phyloP scores from a whole-genome alignment of 2,113 vertebrate genomes.

The Carassius carassius region DNA sequence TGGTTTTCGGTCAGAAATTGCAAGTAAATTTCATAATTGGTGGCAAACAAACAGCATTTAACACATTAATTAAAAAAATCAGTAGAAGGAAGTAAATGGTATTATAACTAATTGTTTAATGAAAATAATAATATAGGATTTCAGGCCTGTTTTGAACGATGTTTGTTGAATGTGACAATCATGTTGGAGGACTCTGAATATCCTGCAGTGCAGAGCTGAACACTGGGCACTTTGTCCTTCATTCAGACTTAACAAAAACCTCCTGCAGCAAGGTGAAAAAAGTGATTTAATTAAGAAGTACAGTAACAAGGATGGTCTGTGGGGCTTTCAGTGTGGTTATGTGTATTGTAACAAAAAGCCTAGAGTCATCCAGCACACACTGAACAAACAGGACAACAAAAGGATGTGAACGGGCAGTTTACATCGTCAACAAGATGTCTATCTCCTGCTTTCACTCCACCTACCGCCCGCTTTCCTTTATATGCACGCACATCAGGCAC shows the following conservation, averaged over 20 bases:
- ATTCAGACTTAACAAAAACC: not conserved
- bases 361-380: not conserved
- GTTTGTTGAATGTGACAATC: not conserved
- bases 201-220: slow-evolving; percentile 2
- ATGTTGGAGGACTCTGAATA: not conserved
- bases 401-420: slow-evolving; percentile 11
- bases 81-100: too few species aligned
- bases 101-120: not conserved
- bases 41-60: not conserved
- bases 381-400: slow-evolving; percentile 31
- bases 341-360: slow-evolving; percentile 15
- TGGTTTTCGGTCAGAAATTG: not conserved
- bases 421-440: slow-evolving; percentile 26
- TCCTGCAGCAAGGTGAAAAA: slow-evolving; percentile 3
- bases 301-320: not conserved
- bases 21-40: not conserved
- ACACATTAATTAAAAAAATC: not conserved
- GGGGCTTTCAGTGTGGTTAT: not conserved
- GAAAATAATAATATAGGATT: not conserved
- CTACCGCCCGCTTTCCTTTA: not conserved
- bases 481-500: slow-evolving; percentile 5
- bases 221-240: not conserved
- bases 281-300: not conserved
- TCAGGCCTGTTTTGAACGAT: not conserved
- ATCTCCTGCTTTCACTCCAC: slow-evolving; percentile 13